Evolutionary conservation across 2,797 vertebrate genomes (phyloP).

Genomic region (Ptychobarbus kaznakovi): DNA sequence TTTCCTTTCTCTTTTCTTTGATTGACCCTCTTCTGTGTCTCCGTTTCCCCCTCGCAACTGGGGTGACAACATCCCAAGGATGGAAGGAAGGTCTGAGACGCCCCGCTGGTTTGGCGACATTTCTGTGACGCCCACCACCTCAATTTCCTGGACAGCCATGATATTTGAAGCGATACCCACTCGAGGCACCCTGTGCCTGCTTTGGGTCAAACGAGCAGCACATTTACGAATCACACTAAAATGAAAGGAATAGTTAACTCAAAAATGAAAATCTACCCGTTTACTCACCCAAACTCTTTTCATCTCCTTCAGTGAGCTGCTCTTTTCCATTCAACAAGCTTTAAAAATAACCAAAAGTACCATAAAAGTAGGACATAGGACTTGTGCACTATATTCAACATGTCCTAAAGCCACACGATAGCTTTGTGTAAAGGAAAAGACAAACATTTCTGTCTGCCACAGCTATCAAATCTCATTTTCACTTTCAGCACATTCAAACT

Average conservation of each 20-base stretch:
- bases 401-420: not conserved
- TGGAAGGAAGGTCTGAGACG: constrained; percentile 59
- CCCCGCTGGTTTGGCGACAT: constrained; percentile 60
- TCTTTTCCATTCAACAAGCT: not conserved
- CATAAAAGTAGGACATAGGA: constrained; percentile 1
- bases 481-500: not conserved
- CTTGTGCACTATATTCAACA: not conserved
- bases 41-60: constrained; percentile 44
- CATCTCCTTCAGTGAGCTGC: not conserved
- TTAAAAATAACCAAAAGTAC: not conserved
- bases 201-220: not conserved
- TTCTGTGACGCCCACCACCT: constrained; percentile 48
- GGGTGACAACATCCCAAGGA: constrained; percentile 60
- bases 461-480: not conserved
- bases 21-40: constrained; percentile 48
- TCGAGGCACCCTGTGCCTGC: constrained; percentile 2
- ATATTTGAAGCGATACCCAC: constrained; percentile 25
- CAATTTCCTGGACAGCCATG: constrained; percentile 26
- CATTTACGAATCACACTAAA: not conserved
- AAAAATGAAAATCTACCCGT: not conserved
- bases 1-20: constrained; percentile 50
- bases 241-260: not conserved
- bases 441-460: not conserved
- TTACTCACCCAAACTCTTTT: not conserved
- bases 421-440: not conserved